Base-by-base conservation (phyloP, 2,113 vertebrate species). In the Epinephelus lanceolatus region DNA sequence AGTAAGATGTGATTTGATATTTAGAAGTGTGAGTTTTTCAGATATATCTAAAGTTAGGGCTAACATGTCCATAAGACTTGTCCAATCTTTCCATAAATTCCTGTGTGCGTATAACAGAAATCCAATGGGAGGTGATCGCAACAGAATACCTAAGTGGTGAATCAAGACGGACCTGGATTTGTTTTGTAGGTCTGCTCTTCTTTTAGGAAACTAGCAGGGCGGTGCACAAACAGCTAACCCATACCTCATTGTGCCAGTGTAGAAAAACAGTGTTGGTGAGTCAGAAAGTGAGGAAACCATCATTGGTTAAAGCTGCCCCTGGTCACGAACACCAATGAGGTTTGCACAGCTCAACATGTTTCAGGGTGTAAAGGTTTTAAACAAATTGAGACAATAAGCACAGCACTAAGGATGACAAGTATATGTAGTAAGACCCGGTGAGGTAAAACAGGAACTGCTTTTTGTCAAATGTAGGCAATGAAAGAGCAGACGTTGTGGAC, bases 401-500 rank as follows among this genome's bases (percentile, higher is more conserved):
- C 52, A 47, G 12, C 19, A 30, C 7, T 21, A 27, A 70, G 49
- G 51, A 49, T 69, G 60, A 61, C 30, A 47, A 69, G 6, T 6
- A 18, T 14, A 10, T 25, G 37, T 67, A 66, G 42, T 10, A 78
- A 76, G 27, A 47, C 51, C 6, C 6, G 3, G 2, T 0, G 5
- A 52, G 68, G 23, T 71, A 13, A 78, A 75, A 71, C 30, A 76
- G 65, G 33, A 76, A 52, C n/a, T 5, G 30, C 60, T 65, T 61
- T 75, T 69, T 67, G 45, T 42, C n/a, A 76, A 62, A 70, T 40
- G 21, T 15, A 63, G 59, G 42, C 70, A 80, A 59, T 67, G 42
- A 74, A 57, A 80, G 17, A 55, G 18, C 87, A 89, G 81, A 78
- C 80, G 84, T 76, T 84, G 67, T 75, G 81, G 65, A 53, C 63